Conservation (phyloP, 2,888 invertebrate genomes). For the Linnaemya tessellans region DNA sequence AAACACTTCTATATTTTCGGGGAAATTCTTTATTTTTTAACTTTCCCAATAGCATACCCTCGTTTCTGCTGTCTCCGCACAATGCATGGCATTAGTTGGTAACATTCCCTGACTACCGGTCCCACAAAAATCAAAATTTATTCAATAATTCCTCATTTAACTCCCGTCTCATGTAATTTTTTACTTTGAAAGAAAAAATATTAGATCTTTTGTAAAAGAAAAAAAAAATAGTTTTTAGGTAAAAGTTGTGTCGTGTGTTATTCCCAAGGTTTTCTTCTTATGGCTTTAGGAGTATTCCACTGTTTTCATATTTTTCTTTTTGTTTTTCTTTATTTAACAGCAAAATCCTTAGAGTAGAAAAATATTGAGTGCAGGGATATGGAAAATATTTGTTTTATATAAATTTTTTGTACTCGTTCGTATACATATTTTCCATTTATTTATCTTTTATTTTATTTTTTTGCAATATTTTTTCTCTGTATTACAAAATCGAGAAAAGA, state of each 20-base stretch:
- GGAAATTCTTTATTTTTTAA: too few species aligned
- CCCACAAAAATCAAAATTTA: too few species aligned
- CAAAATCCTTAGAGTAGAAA: not conserved
- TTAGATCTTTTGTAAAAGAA: too few species aligned
- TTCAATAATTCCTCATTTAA: not conserved
- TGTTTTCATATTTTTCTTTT: constrained; percentile 1
- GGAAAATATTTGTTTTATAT: constrained; percentile 23
- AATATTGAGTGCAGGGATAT: not conserved
- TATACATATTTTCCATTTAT: too few species aligned
- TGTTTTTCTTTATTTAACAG: not conserved
- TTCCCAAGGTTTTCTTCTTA: constrained; percentile 17
- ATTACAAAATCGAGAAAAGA: not conserved
- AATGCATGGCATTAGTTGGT: too few species aligned
- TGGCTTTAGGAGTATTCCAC: constrained; percentile 35
- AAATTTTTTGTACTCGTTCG: too few species aligned
- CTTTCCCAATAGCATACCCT: too few species aligned
- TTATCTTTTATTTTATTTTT: not conserved
- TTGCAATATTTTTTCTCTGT: constrained; percentile 2
- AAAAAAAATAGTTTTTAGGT: not conserved
- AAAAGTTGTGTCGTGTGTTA: too few species aligned
- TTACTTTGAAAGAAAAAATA: not conserved
- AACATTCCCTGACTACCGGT: too few species aligned
- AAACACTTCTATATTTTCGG: too few species aligned
- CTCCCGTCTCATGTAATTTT: not conserved
- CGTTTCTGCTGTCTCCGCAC: too few species aligned